Conservation (phyloP, 2,888 invertebrate species). For the Rutpela maculata region DNA sequence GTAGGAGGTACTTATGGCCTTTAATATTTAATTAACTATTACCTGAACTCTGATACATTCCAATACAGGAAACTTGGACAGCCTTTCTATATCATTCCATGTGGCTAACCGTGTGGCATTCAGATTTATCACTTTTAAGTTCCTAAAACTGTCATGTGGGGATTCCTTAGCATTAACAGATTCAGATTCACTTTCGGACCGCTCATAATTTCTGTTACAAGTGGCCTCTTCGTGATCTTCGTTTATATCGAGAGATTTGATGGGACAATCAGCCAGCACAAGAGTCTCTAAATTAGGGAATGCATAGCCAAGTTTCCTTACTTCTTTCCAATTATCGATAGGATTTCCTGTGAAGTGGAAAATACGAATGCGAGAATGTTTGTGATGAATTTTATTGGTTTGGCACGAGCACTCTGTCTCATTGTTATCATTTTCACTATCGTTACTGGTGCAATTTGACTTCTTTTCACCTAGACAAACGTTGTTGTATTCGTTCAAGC, state of each 20-base stretch:
- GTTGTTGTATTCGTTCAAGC: slow-evolving; percentile 90
- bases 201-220: slow-evolving; percentile 66
- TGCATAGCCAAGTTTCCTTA: slow-evolving; percentile 87
- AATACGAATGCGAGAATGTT: slow-evolving; percentile 83
- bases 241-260: slow-evolving; percentile 76
- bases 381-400: slow-evolving; percentile 61
- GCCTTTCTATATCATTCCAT: slow-evolving; percentile 93
- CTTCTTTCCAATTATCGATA: slow-evolving; percentile 88
- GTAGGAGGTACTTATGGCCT: too few species aligned
- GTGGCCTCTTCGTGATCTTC: slow-evolving; percentile 52
- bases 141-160: slow-evolving; percentile 80
- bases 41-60: slow-evolving; percentile 90
- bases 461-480: slow-evolving; percentile 80
- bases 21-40: neutral
- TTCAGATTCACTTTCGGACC: slow-evolving; percentile 78
- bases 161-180: slow-evolving; percentile 74
- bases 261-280: slow-evolving; percentile 90
- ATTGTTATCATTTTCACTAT: slow-evolving; percentile 51
- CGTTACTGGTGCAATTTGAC: slow-evolving; percentile 60
- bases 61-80: slow-evolving; percentile 88
- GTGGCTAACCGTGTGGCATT: slow-evolving; percentile 88
- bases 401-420: slow-evolving; percentile 42
- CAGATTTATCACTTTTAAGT: slow-evolving; percentile 87
- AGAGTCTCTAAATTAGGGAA: slow-evolving; percentile 92
- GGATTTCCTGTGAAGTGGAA: slow-evolving; percentile 93